Base-by-base conservation (phyloP, 2,888 invertebrate genomes). In the Dicroscelio sp. region DNA sequence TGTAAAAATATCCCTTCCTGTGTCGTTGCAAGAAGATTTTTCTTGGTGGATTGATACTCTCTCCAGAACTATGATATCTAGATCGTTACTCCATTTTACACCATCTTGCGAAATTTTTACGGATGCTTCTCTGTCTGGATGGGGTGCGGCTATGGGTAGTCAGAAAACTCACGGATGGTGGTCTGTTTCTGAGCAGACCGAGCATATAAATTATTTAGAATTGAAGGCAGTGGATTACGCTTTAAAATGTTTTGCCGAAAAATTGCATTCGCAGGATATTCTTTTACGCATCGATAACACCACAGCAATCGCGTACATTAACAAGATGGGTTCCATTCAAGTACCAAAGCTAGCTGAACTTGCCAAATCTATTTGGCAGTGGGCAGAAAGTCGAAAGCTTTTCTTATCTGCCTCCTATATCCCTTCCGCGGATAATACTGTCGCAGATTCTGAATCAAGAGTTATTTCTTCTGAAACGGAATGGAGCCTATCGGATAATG, bases 41-140 rank as follows among this genome's bases (percentile, higher is more conserved):
- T 10, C 17, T 27, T 93, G 92, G 90, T 92, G 93, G 92, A 58
- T 76, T 20, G 27, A 58, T 31, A 87, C 65, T 0, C 55, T 92
- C 12, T 79, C 88, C 20, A 31, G 14, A 1, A n/a, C 63, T 27
- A 25, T 25, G 0, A 67, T 75, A 38, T 73, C 78, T 1, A 88
- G 55, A 10, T 87, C 86, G 48, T 52, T 73, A 0, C 60, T 90
- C 14, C 10, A 63, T 17, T 25, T 3, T 8, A 10, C 35, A 0
- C 84, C 65, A 58, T 33, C 33, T 25, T 33, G 35, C 4, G 90
- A 78, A n/a, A 92, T 92, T 30, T 92, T 90, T 55, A 67, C 90
- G 20, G 90, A 93, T 43, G 92, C 92, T 5, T 92, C 90, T 0
- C 35, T 27, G 17, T 85, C 94, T 2, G 94, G 95, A 0, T 95